Conservation (phyloP, 2,113 vertebrate species). For the Lycaon pictus region DNA sequence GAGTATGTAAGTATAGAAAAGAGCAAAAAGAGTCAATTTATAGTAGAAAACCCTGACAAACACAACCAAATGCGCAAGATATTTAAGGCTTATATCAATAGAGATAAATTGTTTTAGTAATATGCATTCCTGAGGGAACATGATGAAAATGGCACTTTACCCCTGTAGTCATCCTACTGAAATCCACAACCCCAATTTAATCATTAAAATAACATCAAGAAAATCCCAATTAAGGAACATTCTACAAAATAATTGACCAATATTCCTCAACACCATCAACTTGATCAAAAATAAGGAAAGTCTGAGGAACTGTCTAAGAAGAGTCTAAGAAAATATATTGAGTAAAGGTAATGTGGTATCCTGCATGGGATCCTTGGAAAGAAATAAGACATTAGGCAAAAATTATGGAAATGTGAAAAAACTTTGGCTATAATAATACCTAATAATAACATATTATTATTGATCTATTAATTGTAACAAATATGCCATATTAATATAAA, state of each 20-base stretch:
- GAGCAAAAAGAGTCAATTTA: background rate
- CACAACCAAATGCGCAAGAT: background rate
- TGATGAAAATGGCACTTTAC: background rate
- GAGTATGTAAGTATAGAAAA: background rate
- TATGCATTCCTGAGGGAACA: background rate
- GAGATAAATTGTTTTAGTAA: background rate
- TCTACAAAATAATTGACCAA: background rate
- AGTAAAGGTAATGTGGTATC: background rate
- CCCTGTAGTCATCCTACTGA: background rate
- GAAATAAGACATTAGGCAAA: background rate
- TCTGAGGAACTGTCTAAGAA: background rate
- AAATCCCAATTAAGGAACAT: background rate
- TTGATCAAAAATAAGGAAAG: background rate
- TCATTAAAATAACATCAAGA: background rate
- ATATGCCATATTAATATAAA: constrained; percentile 4
- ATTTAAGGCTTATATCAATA: background rate
- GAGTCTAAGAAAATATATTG: background rate
- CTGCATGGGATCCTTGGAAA: background rate
- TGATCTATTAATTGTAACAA: background rate
- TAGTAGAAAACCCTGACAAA: background rate
- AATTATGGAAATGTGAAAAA: background rate
- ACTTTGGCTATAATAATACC: background rate
- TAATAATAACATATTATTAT: background rate
- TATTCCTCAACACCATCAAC: background rate
- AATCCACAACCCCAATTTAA: background rate